A percentile compares a stretch with the other conserved stretches of the same genome.
phyloP scores from a whole-genome alignment of 2,888 invertebrate genomes.

The Capitulum mitella region DNA sequence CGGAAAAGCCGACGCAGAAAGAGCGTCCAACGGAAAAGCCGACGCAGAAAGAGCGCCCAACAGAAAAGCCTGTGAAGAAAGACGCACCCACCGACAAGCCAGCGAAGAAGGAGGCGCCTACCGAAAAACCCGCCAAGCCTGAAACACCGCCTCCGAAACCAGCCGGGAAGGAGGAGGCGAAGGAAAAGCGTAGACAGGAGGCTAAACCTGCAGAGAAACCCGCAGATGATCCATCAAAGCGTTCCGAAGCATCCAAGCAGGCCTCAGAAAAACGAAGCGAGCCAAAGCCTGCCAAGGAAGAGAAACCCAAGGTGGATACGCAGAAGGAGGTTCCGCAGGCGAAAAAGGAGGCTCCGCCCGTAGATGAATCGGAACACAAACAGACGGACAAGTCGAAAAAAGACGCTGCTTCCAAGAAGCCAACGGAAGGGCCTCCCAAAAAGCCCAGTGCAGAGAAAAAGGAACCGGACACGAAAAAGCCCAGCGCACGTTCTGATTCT shows the following conservation, averaged over 20 bases:
- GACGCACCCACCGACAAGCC: neutral
- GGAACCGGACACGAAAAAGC: neutral
- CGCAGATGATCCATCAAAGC: neutral
- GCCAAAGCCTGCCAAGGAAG: neutral
- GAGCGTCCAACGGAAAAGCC: neutral
- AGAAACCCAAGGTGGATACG: neutral
- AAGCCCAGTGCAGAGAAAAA: neutral
- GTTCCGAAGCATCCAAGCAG: neutral
- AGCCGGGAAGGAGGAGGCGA: neutral
- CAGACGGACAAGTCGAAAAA: neutral
- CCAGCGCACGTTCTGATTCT: neutral
- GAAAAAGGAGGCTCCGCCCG: too few relatives aligned
- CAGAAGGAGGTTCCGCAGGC: too few relatives aligned
- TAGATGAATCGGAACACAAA: too few relatives aligned
- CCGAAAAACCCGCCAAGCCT: neutral
- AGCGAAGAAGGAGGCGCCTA: neutral
- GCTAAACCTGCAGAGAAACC: neutral
- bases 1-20: neutral
- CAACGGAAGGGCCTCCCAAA: neutral
- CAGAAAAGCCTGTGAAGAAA: neutral
- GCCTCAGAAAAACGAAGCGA: neutral
- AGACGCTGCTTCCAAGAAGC: neutral
- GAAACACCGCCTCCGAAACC: neutral
- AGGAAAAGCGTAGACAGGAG: neutral
- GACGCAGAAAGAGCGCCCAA: neutral